Conservation (phyloP, 2,888 invertebrate species). For the Pristionchus fissidentatus region DNA sequence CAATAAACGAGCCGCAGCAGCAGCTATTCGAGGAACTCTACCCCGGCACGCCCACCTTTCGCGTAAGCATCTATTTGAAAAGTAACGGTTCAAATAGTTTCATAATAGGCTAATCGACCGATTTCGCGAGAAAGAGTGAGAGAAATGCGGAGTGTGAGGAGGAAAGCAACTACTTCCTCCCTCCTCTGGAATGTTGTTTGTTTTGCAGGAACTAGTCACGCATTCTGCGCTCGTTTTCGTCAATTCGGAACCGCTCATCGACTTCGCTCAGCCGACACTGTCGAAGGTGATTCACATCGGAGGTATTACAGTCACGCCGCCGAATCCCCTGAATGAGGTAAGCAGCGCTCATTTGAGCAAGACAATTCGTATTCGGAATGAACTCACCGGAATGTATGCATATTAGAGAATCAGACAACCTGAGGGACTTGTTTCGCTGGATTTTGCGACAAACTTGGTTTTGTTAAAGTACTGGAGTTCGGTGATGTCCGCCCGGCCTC, state of each 20-base stretch:
- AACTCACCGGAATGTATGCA: too few species aligned
- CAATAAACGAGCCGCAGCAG: neutral
- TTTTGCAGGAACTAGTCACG: neutral
- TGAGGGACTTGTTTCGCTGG: too few species aligned
- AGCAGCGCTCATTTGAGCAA: too few species aligned
- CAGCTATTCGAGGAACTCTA: neutral
- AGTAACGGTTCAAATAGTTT: too few species aligned
- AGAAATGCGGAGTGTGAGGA: too few species aligned
- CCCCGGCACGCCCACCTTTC: neutral
- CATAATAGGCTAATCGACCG: too few species aligned
- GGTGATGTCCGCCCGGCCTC: neutral
- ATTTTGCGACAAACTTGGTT: too few species aligned
- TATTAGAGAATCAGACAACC: too few species aligned
- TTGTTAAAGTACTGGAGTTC: slow-evolving; percentile 10
- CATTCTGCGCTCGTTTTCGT: neutral
- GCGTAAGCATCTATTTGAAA: too few species aligned
- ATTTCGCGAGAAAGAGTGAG: too few species aligned
- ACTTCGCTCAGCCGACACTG: neutral
- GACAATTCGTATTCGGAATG: too few species aligned
- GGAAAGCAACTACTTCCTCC: too few species aligned
- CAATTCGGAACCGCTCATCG: slow-evolving; percentile 4
- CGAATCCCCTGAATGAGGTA: slow-evolving; percentile 19
- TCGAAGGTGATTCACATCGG: slow-evolving; percentile 19
- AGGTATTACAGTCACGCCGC: slow-evolving; percentile 11
- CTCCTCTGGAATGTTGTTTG: neutral